Base-by-base conservation (phyloP, 92 coral and sea anemone genomes). In the Zoanthus sansibaricus region DNA sequence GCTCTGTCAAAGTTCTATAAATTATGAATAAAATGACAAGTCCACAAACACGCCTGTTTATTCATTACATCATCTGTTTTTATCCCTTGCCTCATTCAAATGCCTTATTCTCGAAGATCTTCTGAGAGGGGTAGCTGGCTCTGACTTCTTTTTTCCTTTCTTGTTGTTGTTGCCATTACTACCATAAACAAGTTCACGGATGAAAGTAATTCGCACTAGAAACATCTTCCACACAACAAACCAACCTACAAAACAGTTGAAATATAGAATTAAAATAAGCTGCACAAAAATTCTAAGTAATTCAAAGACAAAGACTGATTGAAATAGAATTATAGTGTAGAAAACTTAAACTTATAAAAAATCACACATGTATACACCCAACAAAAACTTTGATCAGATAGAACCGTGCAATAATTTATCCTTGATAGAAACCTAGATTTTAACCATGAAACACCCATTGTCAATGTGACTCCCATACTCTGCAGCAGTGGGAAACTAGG, bases 181-280 rank as follows among this genome's bases (percentile, higher is more conserved):
- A 21, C 99, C 98, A 83, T 95, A 97, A 54, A 95, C 95, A 55
- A 97, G 92, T 86, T 97, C 99, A 76, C 98, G 88, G 70, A 97
- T 95, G 79, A 97, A 95, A 10, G 98, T 92, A 88, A 97, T 95
- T 33, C 97, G 80, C 37, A 97, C 96, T 1, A 97, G 90, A 91
- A 97, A 97, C 97, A 97, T 93, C 82, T 97, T 97, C 99, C 99
- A 97, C 14, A 95, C 93, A 4, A 97, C 93, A 80, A 95, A 92
- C 98, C 98, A 95, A 71, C 98, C 98, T 95, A 62, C 44, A 77
- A 82, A 73, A 8, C 21, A 82, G 51, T 68, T 51, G 18, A 62
- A 30, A 8, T 32, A 14, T 25, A 25, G 25, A 55, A 77, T 51
- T 13, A 14, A 25, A 14, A 25, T 16, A 49, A 48, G 9, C 51